Evolutionary conservation across 2,113 vertebrate species (phyloP), one percentile per base, ranked within the genome.

Genomic region (Hoplias malabaricus): DNA sequence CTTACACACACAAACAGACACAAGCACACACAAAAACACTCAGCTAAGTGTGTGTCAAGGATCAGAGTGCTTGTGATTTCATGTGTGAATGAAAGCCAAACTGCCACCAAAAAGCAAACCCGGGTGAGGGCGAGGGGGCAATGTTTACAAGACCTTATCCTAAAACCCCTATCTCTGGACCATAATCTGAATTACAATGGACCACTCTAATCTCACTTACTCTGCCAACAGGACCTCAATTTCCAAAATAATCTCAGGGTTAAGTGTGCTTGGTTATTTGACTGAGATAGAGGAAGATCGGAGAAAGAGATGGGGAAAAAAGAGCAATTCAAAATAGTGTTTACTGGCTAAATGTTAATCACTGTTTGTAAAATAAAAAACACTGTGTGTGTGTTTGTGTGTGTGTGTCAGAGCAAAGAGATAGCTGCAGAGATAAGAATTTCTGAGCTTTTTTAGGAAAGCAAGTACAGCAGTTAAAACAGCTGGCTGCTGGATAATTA

Each of bases 401-500:
- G 65, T 9, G 11, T 57, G 25, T 43, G 48, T 76, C 25, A 67
- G 38, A 76, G 63, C 66, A 69, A 61, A 48, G 54, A 25, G 13
- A 61, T 69, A 27, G 13, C 16, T 70, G 33, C 25, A 69, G 67
- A 59, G 53, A 27, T 78, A n/a, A n/a, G n/a, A n/a, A n/a, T n/a
- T n/a, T 69, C 42, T 29, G 34, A 69, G 48, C 43, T 63, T 8
- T 63, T 36, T 63, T 19, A 63, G 59, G 80, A 74, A 61, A 72
- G 75, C 85, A 84, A 88, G 81, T 84, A 87, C 72, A 42, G 25
- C 81, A 84, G 85, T 87, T 86, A 88, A 88, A 90, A 84, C 87
- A 89, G 88, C 85, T 89, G 87, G 86, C 84, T 69, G 86, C 67
- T 57, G 81, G 73, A 86, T 87, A 84, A 88, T 85, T 84, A 87